phyloP scores from a whole-genome alignment of 2,888 invertebrate genomes.

The Atrina japonica region DNA sequence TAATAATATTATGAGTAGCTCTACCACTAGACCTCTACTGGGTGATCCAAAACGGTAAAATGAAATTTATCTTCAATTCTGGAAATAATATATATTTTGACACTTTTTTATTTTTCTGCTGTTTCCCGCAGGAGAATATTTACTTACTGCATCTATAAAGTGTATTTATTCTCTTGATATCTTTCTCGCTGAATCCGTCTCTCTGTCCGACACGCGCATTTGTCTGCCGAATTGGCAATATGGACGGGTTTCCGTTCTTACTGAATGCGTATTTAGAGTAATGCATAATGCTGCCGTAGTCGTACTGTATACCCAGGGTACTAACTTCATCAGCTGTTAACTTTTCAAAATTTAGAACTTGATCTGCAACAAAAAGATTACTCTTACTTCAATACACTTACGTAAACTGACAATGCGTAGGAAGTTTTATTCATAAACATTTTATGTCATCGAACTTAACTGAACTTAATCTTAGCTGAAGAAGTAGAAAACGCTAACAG shows the following conservation, averaged over 20 bases:
- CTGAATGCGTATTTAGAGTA: conserved; percentile 66
- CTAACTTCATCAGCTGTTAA: conserved; percentile 49
- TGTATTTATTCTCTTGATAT: conserved; percentile 54
- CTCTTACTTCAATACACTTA: too few relatives aligned
- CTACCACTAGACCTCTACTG: too few relatives aligned
- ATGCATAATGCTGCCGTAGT: conserved; percentile 68
- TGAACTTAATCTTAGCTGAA: too few relatives aligned
- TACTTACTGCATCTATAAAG: conserved; percentile 59
- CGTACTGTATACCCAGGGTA: conserved; percentile 63
- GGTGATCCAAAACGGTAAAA: too few relatives aligned
- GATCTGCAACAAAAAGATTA: conserved; percentile 47
- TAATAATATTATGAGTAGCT: not conserved
- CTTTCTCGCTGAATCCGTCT: conserved; percentile 56
- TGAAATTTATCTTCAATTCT: too few relatives aligned
- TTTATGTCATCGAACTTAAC: too few relatives aligned
- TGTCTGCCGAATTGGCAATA: conserved; percentile 55
- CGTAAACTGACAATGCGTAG: not conserved
- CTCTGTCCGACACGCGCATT: conserved; percentile 59
- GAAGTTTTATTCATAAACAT: too few relatives aligned
- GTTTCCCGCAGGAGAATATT: too few relatives aligned
- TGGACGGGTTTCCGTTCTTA: conserved; percentile 62
- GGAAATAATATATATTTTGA: too few relatives aligned
- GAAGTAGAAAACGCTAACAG: too few relatives aligned
- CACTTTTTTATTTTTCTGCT: too few relatives aligned
- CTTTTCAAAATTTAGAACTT: conserved; percentile 63